Base-by-base conservation (phyloP, 2,888 invertebrate species). In the Nipponacmea schrenckii region DNA sequence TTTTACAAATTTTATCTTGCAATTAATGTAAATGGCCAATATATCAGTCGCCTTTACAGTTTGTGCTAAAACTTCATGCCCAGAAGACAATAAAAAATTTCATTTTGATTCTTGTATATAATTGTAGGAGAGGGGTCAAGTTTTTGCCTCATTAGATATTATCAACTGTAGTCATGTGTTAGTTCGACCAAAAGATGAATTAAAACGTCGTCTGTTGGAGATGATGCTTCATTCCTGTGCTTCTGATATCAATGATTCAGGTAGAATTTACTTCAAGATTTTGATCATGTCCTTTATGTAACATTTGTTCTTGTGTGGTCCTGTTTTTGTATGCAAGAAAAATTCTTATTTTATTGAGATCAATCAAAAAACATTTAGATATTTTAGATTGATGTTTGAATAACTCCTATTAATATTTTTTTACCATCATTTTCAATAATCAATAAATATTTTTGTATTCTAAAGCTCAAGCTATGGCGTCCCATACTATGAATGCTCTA, bases 171-270 rank as follows among this genome's bases (percentile, higher is more conserved):
- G 91, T 76, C 91, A 92, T 82, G 90, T 91, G 77, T 84, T 92
- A 31, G 90, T 92, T 63, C 89, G 91, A 64, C 91, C 92, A 0
- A 90, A 91, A 82, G 86, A 91, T 45, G 91, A 91, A 70, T 80
- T 92, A 71, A 91, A 92, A 75, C 83, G 92, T 63, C 89, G 90
- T 8, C 89, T 92, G 67, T 83, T 92, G 64, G 92, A 92, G 86
- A 91, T 92, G 91, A 90, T 91, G 68, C 90, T 92, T 1, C 91
- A 92, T 81, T 91, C 91, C 0, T 91, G 91, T 50, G 88, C 92
- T 17, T 89, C 90, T 48, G 92, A 92, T 82, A 87, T 92, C n/a
- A 90, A 91, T 39, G 91, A 91, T 74, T 75, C 84, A 50, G 86
- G 87, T 85, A 67, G 64, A 78, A 10, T 39, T 69, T 26, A 8